Conservation (phyloP, 2,888 invertebrate species). For the Tridacna gigas region DNA sequence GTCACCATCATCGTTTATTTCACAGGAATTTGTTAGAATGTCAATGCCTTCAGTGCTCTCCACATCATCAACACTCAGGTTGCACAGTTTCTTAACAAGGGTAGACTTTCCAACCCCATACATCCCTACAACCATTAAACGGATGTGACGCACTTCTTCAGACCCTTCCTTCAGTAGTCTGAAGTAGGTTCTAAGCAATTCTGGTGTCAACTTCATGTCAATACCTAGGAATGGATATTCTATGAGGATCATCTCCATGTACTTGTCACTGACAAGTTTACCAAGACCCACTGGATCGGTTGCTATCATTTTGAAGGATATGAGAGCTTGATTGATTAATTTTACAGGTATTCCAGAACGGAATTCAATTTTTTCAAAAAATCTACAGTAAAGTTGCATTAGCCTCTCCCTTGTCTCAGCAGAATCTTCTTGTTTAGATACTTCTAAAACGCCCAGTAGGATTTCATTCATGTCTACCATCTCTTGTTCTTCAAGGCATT, state of each 20-base stretch:
- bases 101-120: constrained; percentile 3
- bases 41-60: not conserved
- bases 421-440: not conserved
- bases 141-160: not conserved
- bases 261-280: not conserved
- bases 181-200: not conserved
- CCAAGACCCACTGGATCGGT: not conserved
- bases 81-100: not conserved
- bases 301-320: not conserved
- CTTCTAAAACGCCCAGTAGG: not conserved
- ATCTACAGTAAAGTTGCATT: not conserved
- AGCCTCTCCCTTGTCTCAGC: not conserved
- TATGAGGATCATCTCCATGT: not conserved
- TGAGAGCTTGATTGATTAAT: not conserved
- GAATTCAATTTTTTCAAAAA: not conserved
- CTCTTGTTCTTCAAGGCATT: not conserved
- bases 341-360: not conserved
- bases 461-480: not conserved
- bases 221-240: not conserved
- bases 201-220: not conserved
- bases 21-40: not conserved
- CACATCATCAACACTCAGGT: not conserved
- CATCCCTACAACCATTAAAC: not conserved
- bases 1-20: not conserved
- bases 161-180: not conserved